A percentile compares a stretch with the other conserved stretches of the same genome.
These are phyloP conservation scores for Notothenia rossii DNA, from an alignment of 2,113 vertebrate genomes.

Conservation along the genomic window DNA sequence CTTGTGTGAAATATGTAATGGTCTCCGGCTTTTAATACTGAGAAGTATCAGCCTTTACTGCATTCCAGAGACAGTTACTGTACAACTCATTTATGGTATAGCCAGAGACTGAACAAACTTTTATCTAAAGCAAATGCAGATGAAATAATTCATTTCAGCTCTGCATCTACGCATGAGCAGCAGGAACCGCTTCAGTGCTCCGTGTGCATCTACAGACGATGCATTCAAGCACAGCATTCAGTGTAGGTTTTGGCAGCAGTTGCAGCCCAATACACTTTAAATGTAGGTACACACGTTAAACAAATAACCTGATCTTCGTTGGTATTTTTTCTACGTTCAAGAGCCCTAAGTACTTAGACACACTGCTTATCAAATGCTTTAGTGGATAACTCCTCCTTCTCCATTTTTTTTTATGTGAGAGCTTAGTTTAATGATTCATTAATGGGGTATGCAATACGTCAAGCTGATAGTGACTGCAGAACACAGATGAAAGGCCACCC, in stretches of 20 bases:
- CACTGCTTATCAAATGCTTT: not conserved
- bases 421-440: not conserved
- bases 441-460: not conserved
- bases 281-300: not conserved
- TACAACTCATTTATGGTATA: constrained; percentile 22
- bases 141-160: not conserved
- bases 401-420: not conserved
- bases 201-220: not conserved
- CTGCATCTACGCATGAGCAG: not conserved
- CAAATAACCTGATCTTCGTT: not conserved
- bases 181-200: not conserved
- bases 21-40: not conserved
- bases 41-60: not conserved
- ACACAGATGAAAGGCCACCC: not conserved
- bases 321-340: not conserved
- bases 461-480: not conserved
- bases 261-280: not conserved
- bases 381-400: not conserved
- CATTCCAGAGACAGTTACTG: constrained; percentile 24
- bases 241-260: not conserved
- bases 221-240: not conserved
- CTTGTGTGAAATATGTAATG: not conserved
- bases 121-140: not conserved
- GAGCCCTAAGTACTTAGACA: not conserved
- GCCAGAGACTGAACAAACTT: not conserved